phyloP scores from a whole-genome alignment of 2,113 vertebrate genomes.

The Donacobius atricapilla region DNA sequence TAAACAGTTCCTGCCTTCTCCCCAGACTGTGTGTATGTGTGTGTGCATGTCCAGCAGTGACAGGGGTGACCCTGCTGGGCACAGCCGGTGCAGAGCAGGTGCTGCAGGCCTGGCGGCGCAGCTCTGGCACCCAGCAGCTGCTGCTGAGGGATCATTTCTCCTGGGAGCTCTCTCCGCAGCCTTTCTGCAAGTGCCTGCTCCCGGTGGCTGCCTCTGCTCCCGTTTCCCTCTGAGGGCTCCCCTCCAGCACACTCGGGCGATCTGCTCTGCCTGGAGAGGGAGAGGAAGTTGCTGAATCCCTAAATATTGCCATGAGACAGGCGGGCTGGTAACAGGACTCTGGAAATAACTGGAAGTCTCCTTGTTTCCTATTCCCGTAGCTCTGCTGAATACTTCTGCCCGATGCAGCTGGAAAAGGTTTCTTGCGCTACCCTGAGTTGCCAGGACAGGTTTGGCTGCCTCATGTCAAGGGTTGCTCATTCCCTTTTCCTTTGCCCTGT shows the following conservation, averaged over 20 bases:
- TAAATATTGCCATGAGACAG: background rate
- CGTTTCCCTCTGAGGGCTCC: background rate
- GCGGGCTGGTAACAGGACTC: background rate
- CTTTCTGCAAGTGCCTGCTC: background rate
- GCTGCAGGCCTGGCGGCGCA: background rate
- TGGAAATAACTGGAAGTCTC: background rate
- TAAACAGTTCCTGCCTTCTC: no score
- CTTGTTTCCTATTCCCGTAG: background rate
- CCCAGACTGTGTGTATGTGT: no score
- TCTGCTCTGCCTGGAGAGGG: background rate
- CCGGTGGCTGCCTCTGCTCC: background rate
- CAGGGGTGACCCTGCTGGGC: accelerated
- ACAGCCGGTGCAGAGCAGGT: background rate
- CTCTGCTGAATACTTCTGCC: background rate
- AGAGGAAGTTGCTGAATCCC: background rate
- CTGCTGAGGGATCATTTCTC: background rate
- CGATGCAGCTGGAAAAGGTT: background rate
- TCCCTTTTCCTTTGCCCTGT: background rate
- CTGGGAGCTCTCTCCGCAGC: background rate
- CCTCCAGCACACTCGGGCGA: background rate
- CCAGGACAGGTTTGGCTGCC: background rate
- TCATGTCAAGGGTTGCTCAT: background rate
- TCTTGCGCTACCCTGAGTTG: background rate
- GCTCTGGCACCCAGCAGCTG: background rate
- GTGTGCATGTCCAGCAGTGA: no score